Evolutionary conservation across 2,113 vertebrate species (phyloP).

Genomic region (Gorilla gorilla): DNA sequence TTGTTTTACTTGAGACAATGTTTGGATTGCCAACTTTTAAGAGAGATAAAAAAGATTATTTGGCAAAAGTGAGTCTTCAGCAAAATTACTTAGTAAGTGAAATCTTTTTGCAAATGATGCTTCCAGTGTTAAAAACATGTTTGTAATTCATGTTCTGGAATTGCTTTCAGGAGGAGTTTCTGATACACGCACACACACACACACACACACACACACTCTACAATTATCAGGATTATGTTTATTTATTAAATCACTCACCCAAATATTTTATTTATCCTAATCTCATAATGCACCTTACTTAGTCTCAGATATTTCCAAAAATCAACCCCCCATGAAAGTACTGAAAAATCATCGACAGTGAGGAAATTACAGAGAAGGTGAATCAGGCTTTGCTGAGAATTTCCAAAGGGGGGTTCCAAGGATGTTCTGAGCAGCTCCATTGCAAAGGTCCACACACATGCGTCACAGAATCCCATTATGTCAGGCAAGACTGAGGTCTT

Average conservation of each 20-base stretch:
- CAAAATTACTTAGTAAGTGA: not conserved
- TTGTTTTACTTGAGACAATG: not conserved
- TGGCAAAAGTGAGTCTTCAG: not conserved
- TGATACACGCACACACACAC: not conserved
- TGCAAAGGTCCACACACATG: not conserved
- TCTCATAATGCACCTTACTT: not conserved
- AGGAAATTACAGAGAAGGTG: not conserved
- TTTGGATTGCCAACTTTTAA: not conserved
- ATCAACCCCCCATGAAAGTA: not conserved
- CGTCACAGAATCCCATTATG: not conserved
- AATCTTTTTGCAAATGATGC: not conserved
- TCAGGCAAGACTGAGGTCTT: not conserved
- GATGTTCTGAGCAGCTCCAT: not conserved
- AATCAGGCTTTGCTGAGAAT: not conserved
- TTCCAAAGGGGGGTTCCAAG: not conserved
- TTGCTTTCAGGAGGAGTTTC: conserved; percentile 13
- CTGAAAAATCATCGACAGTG: not conserved
- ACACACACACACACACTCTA: not conserved
- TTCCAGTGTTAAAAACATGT: not conserved
- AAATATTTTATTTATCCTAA: not conserved
- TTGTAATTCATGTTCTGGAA: not conserved
- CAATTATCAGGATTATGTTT: not conserved
- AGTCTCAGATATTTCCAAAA: not conserved
- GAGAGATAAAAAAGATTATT: not conserved
- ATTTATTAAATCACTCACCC: not conserved